Conservation (phyloP, 1,140 invertebrate genomes). For the Leptinotarsa defecta region DNA sequence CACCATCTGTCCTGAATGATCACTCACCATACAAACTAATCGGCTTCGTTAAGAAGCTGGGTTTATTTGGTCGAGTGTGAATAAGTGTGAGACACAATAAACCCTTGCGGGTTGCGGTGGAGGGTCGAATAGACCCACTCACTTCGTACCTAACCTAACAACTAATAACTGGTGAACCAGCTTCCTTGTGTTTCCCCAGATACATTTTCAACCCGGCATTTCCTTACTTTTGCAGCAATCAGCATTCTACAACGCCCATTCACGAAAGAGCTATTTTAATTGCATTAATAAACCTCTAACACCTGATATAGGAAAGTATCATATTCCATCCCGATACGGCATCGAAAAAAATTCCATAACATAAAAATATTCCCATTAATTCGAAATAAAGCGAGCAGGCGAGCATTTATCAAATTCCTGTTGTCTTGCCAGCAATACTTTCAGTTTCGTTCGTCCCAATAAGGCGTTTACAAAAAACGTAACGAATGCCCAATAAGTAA, state of each 20-base stretch:
- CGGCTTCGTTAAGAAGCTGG: too few relatives aligned
- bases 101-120: too few relatives aligned
- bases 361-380: neutral
- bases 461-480: constrained; percentile 2
- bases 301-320: constrained; percentile 5
- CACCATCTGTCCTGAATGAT: too few relatives aligned
- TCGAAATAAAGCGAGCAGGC: neutral
- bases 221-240: neutral
- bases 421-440: neutral
- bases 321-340: neutral
- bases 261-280: neutral
- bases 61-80: too few relatives aligned
- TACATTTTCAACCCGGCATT: too few relatives aligned
- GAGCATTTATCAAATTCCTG: neutral
- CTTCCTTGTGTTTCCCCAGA: too few relatives aligned
- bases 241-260: neutral
- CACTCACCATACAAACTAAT: too few relatives aligned
- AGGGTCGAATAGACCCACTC: too few relatives aligned
- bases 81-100: too few relatives aligned
- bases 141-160: too few relatives aligned
- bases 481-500: constrained; percentile 5
- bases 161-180: too few relatives aligned
- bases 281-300: neutral
- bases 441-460: neutral
- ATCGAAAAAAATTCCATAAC: neutral